phyloP scores from a whole-genome alignment of 1,140 invertebrate species.

The Orius insidiosus region DNA sequence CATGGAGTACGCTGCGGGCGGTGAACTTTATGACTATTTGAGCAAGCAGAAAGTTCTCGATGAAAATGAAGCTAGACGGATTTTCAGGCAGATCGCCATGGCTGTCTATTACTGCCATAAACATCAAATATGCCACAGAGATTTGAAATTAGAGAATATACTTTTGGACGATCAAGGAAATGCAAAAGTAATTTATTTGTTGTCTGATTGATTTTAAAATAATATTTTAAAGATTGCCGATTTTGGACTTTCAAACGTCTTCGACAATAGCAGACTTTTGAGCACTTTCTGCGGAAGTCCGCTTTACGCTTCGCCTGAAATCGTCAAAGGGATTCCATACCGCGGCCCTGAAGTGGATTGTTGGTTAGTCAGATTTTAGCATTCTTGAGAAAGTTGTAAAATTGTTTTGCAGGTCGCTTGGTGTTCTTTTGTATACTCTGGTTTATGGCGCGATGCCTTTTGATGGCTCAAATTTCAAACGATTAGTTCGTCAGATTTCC shows the following conservation, averaged over 20 bases:
- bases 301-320: constrained; percentile 95
- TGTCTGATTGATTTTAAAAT: constrained; percentile 8
- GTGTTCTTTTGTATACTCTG: constrained; percentile 91
- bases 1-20: constrained; percentile 97
- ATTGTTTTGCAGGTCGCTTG: constrained; percentile 87
- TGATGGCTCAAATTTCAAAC: constrained; percentile 94
- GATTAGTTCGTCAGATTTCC: constrained; percentile 91
- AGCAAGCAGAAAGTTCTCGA: constrained; percentile 77
- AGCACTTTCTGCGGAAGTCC: constrained; percentile 96
- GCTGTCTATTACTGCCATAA: constrained; percentile 98
- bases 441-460: constrained; percentile 99
- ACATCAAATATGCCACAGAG: constrained; percentile 93
- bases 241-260: constrained; percentile 97
- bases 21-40: constrained; percentile 96
- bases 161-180: constrained; percentile 86
- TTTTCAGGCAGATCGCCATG: constrained; percentile 94
- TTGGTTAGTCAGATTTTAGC: constrained; percentile 22
- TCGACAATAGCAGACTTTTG: constrained; percentile 71
- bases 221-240: constrained; percentile 69
- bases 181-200: constrained; percentile 55
- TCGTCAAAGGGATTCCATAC: constrained; percentile 94
- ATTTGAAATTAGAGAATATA: constrained; percentile 98
- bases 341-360: constrained; percentile 76
- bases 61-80: constrained; percentile 82
- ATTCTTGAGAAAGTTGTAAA: too few relatives aligned